Base-by-base conservation (phyloP, 1,140 invertebrate genomes). In the Penaeus vannamei region DNA sequence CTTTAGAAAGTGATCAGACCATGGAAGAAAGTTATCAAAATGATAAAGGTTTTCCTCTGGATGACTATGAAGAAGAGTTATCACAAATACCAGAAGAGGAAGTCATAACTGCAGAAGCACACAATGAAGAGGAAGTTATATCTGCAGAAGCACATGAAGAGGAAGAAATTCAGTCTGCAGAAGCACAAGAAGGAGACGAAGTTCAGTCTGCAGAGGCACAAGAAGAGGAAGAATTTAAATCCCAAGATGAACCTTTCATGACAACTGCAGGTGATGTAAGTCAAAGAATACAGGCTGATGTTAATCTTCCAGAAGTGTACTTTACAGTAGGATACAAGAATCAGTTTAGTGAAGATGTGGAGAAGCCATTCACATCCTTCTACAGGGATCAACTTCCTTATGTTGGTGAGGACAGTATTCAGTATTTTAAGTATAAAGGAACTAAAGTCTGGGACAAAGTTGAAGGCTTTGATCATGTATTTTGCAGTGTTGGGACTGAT, bases 181-280 rank as follows among this genome's bases (percentile, higher is more conserved):
- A 53, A 8, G 46, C 46, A 53, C 46, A 53, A 14, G 46, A 7
- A 53, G 46, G 10, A 53, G 46, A 10, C 3, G 46, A 53, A 53
- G 46, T 53, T 53, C 8, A 53, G 10, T 53, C 46, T 53, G 46
- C 46, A 10, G 46, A 53, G 46, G 46, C 46, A 1, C 8, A 53
- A 1, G 46, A 53, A 53, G 46, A 10, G 46, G 46, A 53, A 53
- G 46, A 53, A 53, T 12, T 53, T 1, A 32, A 46, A 72, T 53
- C 46, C 10, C 3, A 2, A 53, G 92, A 92, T 82, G 92, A 92
- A 72, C 91, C 90, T 23, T 92, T 93, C 0, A 94, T 95, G 94
- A 94, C 93, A 92, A 95, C 94, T 62, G 94, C 94, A 14, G 92
- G 92, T 7, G 94, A 95, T 92, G 94, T 94, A 20, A 94, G 94